phyloP scores from a whole-genome alignment of 2,888 invertebrate genomes.

The Lithodes maja region DNA sequence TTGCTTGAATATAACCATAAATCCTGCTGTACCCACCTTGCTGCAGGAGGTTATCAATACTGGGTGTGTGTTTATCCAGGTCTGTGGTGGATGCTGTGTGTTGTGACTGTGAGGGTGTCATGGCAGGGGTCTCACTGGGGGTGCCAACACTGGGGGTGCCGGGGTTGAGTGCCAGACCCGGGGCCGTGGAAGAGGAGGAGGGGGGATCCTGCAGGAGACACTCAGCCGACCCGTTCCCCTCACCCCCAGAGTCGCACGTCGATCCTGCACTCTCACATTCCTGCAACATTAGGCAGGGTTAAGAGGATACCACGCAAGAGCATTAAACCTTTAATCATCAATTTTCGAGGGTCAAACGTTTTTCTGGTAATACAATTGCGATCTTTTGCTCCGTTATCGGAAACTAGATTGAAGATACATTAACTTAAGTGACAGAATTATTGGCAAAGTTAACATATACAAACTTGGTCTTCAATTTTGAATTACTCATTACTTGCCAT shows the following conservation, averaged over 20 bases:
- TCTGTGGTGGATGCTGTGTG: constrained; percentile 70
- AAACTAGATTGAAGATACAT: too few species aligned
- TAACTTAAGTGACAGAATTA: too few species aligned
- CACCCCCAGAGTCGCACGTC: constrained; percentile 55
- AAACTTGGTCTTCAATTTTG: too few species aligned
- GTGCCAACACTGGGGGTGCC: constrained; percentile 19
- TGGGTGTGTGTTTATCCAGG: constrained; percentile 63
- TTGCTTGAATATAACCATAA: too few species aligned
- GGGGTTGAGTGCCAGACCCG: neutral
- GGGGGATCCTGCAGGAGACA: constrained; percentile 65
- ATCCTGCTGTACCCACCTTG: constrained; percentile 62
- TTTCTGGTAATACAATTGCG: too few species aligned
- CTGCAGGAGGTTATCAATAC: constrained; percentile 64
- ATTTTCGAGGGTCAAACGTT: too few species aligned
- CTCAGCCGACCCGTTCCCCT: constrained; percentile 67
- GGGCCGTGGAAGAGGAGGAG: neutral
- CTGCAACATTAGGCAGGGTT: constrained; percentile 27
- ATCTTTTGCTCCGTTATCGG: too few species aligned
- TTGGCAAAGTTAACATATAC: too few species aligned
- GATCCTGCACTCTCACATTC: constrained; percentile 55
- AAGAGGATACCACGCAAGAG: too few species aligned
- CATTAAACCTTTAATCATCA: too few species aligned
- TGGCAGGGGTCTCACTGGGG: constrained; percentile 42
- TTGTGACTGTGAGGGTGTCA: constrained; percentile 65
- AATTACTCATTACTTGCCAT: too few species aligned